Percentiles rank a stretch among this genome's conserved stretches.
Conservation (phyloP, 2,113 vertebrate species). For the Lamprologus tigripictilis region DNA sequence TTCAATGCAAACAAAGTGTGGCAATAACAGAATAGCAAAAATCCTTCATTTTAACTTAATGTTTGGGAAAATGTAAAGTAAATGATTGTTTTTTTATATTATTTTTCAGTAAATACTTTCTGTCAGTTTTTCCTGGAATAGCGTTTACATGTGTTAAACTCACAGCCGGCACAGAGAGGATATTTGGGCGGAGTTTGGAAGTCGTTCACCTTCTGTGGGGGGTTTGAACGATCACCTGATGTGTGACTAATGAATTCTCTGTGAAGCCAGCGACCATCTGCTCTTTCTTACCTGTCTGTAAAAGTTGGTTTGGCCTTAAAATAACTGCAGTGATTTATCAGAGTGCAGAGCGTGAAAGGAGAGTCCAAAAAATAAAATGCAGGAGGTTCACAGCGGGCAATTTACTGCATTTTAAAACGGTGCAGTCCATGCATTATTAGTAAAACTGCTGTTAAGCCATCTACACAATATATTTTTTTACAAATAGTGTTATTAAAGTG, state of each 20-base stretch:
- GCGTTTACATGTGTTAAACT: neutral
- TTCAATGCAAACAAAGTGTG: fast-evolving
- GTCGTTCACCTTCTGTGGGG: neutral
- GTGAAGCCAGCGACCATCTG: neutral
- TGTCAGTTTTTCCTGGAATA: neutral
- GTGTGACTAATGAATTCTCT: neutral
- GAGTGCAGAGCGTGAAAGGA: neutral
- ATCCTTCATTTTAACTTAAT: too few relatives aligned
- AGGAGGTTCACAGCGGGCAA: neutral
- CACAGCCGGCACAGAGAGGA: neutral
- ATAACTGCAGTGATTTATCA: neutral
- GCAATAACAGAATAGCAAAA: fast-evolving
- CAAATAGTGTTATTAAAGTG: neutral
- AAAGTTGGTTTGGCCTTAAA: neutral
- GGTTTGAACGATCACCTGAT: neutral
- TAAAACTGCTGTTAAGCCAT: neutral
- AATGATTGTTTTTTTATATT: neutral
- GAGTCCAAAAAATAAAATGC: neutral
- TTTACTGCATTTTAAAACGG: neutral
- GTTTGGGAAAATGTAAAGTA: too few relatives aligned
- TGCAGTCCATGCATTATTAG: neutral
- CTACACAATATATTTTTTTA: neutral
- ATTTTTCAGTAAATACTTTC: neutral
- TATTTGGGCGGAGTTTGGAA: neutral
- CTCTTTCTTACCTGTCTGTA: neutral